Evolutionary conservation across 2,888 invertebrate species (phyloP), one percentile per base, ranked within the genome.

Genomic region (Caenorhabditis doughertyi): DNA sequence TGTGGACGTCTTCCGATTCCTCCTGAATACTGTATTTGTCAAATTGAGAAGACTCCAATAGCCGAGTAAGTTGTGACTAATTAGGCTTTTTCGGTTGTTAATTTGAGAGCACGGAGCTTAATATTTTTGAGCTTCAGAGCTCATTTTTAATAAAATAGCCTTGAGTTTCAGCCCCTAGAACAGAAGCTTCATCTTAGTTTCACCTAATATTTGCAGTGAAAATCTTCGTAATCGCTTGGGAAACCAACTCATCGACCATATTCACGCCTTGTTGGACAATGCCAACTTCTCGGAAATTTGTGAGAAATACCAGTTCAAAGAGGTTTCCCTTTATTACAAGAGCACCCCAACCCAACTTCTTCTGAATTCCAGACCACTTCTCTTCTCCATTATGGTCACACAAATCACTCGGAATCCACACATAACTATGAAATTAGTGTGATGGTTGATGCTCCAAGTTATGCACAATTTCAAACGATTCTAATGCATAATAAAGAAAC

Each of bases 21-120:
- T 0, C 80, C 80, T 18, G 70, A 77, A 23, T 85, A 84, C 64
- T 86, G 86, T 62, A 71, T 84, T 44, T 86, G 86, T 65, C 81
- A 83, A 27, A 47, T 81, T 18, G 42, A 64, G 21, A 77, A 64
- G 18, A 32, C 35, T 0, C 42, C 62, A 1, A 23, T 42, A 0
- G 23, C 7, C 2, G 73, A 64, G 73, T 73, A 11, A 55, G 64
- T 55, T 16, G 8, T n/a, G n/a, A n/a, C n/a, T n/a, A n/a, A n/a
- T n/a, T n/a, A n/a, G n/a, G n/a, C n/a, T n/a, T n/a, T n/a, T n/a
- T n/a, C n/a, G n/a, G n/a, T 13, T 5, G 13, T 8, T 21, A 9
- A 13, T 18, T 39, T 5, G n/a, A 11, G 21, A 21, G 35, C 9
- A 23, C 13, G 21, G 16, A 39, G 3, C 5, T n/a, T n/a, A n/a